phyloP scores from a whole-genome alignment of 2,888 invertebrate species.

The Busseola fusca region DNA sequence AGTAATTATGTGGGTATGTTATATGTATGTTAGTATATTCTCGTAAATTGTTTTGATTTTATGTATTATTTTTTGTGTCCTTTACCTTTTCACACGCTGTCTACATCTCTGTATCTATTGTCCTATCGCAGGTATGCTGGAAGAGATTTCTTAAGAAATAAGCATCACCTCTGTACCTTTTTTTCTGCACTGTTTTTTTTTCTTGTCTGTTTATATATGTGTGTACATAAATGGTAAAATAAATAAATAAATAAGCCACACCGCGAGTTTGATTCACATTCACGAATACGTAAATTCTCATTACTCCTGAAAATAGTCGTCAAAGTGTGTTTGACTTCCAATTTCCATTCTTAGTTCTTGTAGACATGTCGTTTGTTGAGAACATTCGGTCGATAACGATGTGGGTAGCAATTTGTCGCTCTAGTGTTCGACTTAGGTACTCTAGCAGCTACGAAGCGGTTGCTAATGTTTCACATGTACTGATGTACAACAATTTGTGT shows the following conservation, averaged over 20 bases:
- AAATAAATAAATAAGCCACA: neutral
- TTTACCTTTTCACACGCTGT: too few relatives aligned
- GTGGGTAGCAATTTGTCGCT: constrained; percentile 44
- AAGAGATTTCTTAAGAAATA: too few relatives aligned
- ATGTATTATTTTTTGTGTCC: too few relatives aligned
- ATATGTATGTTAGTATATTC: too few relatives aligned
- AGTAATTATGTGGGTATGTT: too few relatives aligned
- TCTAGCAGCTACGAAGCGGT: constrained; percentile 9
- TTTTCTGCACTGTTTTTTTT: too few relatives aligned
- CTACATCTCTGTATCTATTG: too few relatives aligned
- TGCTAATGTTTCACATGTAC: constrained; percentile 34
- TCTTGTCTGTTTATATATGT: too few relatives aligned
- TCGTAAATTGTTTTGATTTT: too few relatives aligned
- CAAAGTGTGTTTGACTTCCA: constrained; percentile 10
- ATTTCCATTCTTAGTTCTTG: constrained; percentile 29
- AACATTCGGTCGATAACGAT: constrained; percentile 40
- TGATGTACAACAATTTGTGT: constrained; percentile 25
- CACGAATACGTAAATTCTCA: neutral
- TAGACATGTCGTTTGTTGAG: constrained; percentile 26
- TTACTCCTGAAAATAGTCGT: constrained; percentile 5
- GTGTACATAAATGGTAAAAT: too few relatives aligned
- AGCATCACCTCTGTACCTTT: too few relatives aligned
- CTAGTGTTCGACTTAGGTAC: constrained; percentile 31
- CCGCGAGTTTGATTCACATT: neutral
- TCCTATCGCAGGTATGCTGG: too few relatives aligned